A percentile compares a stretch with the other conserved stretches of the same genome.
phyloP scores from a whole-genome alignment of 2,888 invertebrate species.

The Ennomos erosarius region DNA sequence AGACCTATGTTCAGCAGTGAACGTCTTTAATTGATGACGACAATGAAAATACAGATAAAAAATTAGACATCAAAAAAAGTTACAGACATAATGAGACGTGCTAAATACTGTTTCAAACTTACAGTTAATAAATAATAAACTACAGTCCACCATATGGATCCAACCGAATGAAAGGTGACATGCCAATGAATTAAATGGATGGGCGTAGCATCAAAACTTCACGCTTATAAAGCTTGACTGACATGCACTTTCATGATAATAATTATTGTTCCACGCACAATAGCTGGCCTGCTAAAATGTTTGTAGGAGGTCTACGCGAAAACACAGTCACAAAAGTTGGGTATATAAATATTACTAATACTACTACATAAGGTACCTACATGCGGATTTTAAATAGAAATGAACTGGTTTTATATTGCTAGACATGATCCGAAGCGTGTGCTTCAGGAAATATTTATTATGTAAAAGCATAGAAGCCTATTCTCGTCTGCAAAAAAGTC shows the following conservation, averaged over 20 bases:
- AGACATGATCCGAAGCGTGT: too few species aligned
- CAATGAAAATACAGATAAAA: background rate
- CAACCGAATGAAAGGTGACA: constrained; percentile 33
- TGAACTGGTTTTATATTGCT: too few species aligned
- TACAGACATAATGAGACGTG: too few species aligned
- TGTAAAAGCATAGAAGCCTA: too few species aligned
- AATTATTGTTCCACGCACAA: constrained; percentile 45
- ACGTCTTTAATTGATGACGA: too few species aligned
- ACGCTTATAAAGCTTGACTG: constrained; percentile 48
- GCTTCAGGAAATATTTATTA: too few species aligned
- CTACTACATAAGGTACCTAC: too few species aligned
- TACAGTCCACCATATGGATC: constrained; percentile 17
- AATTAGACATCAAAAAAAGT: background rate
- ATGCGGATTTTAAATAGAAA: too few species aligned
- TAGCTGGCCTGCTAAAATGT: constrained; percentile 17
- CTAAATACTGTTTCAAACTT: too few species aligned
- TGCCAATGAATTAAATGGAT: constrained; percentile 42
- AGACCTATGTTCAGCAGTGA: too few species aligned
- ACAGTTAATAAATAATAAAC: constrained; percentile 14
- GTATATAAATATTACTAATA: background rate
- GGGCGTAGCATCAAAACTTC: constrained; percentile 53
- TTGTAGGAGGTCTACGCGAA: constrained; percentile 23
- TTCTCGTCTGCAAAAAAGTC: too few species aligned
- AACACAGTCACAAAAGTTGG: constrained; percentile 5
- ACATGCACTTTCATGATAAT: constrained; percentile 53